These are phyloP conservation scores for Xestia xanthographa DNA, from an alignment of 2,888 invertebrate genomes.

Conservation along the genomic window DNA sequence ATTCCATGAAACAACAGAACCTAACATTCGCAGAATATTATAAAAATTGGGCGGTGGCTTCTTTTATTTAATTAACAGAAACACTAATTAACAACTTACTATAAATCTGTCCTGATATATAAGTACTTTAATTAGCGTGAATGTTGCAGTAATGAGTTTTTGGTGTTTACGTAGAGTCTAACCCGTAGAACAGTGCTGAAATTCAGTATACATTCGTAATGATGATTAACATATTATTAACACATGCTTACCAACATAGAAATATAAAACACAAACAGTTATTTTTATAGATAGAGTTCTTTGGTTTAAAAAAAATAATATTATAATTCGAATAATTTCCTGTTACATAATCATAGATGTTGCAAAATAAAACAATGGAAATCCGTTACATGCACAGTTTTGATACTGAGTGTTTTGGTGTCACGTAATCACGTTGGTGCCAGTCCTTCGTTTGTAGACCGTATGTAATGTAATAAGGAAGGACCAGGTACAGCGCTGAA, in stretches of 20 bases:
- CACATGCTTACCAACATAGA: neutral
- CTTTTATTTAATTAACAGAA: conserved; percentile 77
- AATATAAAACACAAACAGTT: neutral
- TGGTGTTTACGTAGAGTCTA: conserved; percentile 1
- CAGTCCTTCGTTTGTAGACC: conserved; percentile 31
- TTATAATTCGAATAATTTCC: conserved; percentile 6
- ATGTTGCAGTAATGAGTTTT: conserved; percentile 22
- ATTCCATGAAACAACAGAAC: conserved; percentile 79
- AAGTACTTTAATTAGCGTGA: conserved; percentile 32
- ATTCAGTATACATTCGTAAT: neutral
- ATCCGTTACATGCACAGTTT: neutral
- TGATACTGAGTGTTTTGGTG: conserved; percentile 7
- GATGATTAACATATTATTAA: neutral
- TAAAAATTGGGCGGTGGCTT: conserved; percentile 68
- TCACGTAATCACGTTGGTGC: too few relatives aligned
- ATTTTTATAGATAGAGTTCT: neutral
- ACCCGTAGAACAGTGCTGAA: neutral
- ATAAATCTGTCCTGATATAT: conserved; percentile 57
- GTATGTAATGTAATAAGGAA: conserved; percentile 25
- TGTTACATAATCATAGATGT: neutral
- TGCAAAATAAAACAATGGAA: conserved; percentile 3
- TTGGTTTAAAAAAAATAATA: neutral
- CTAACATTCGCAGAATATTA: conserved; percentile 60
- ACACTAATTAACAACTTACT: conserved; percentile 60
- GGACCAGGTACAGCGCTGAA: conserved; percentile 26